These are phyloP conservation scores for Amphilophus citrinellus DNA, from an alignment of 2,113 vertebrate species.

Conservation along the genomic window DNA sequence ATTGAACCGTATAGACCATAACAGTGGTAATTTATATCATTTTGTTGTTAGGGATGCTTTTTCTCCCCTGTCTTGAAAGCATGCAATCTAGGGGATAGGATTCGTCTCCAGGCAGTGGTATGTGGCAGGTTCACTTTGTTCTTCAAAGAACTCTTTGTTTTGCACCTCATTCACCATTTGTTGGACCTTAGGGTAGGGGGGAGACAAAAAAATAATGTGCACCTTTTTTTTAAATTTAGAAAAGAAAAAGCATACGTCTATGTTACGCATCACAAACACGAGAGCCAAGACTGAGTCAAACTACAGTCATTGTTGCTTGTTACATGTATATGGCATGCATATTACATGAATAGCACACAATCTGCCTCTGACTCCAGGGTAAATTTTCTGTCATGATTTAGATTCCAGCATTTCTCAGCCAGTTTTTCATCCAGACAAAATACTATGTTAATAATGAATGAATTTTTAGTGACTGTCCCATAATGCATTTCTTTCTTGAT, in stretches of 20 bases:
- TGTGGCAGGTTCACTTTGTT: constrained; percentile 74
- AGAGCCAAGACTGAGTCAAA: neutral
- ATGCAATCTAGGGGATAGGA: constrained; percentile 47
- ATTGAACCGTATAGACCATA: constrained; percentile 85
- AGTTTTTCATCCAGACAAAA: constrained; percentile 19
- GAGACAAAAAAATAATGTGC: constrained; percentile 10
- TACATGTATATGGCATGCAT: neutral
- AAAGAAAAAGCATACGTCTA: neutral
- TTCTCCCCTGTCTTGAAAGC: constrained; percentile 64
- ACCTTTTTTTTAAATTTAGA: constrained; percentile 21
- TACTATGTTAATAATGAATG: constrained; percentile 51
- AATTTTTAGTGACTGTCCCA: constrained; percentile 52
- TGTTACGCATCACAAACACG: neutral
- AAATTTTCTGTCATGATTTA: constrained; percentile 10
- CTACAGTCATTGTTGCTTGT: neutral
- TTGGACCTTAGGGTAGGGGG: constrained; percentile 40
- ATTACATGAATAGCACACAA: neutral
- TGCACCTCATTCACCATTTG: constrained; percentile 58
- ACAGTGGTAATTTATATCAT: constrained; percentile 82
- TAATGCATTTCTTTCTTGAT: constrained; percentile 66
- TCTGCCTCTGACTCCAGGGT: constrained; percentile 7
- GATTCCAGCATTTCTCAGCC: neutral
- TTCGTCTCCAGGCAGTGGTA: constrained; percentile 54
- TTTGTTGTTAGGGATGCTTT: constrained; percentile 74
- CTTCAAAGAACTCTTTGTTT: constrained; percentile 74